Evolutionary conservation across 1,140 invertebrate species (phyloP), one percentile per base, ranked within the genome.

Genomic region (Drosophila guanche): DNA sequence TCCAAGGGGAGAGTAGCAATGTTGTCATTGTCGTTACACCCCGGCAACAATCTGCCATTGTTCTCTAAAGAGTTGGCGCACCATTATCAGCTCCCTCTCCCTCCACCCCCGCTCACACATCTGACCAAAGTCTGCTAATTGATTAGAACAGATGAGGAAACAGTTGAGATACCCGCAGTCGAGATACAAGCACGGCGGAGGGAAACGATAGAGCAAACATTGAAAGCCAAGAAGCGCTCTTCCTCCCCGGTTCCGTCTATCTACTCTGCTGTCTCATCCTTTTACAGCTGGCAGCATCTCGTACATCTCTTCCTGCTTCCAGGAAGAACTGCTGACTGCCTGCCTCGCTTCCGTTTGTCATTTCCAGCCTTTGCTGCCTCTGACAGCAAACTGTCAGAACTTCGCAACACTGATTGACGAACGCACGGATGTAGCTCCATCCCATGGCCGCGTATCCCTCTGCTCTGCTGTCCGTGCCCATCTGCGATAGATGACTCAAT

Each of bases 351-450:
- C 83, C 83, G 83, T 86, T 86, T 86, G 78, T 86, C 83, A 83
- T 86, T 88, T 77, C 66, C 58, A 83, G 61, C 58, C 68, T 88
- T 69, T 62, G 83, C 81, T 78, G 81, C 52, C 65, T 70, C 62
- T 83, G 83, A 88, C 83, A 86, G 70, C 83, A 67, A 88, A 58
- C 83, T 86, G 83, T 76, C 78, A 88, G 70, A 88, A 88, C 61
- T 83, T 86, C 54, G 45, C 47, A 40, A 43, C 60, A 22, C 83
- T 81, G 83, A 86, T 83, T 88, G 83, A 86, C 83, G 63, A 71
- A 78, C 61, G 20, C 51, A 71, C 65, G 77, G 59, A 55, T 80
- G 50, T 54, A 54, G 45, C 45, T 14, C 53, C 29, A 50, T 37
- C 42, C n/a, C 3, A 5, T n/a, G 1, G 16, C 16, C 0, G 16